These are phyloP conservation scores for Anastatus disparis DNA, from an alignment of 1,140 invertebrate genomes.

Conservation along the genomic window DNA sequence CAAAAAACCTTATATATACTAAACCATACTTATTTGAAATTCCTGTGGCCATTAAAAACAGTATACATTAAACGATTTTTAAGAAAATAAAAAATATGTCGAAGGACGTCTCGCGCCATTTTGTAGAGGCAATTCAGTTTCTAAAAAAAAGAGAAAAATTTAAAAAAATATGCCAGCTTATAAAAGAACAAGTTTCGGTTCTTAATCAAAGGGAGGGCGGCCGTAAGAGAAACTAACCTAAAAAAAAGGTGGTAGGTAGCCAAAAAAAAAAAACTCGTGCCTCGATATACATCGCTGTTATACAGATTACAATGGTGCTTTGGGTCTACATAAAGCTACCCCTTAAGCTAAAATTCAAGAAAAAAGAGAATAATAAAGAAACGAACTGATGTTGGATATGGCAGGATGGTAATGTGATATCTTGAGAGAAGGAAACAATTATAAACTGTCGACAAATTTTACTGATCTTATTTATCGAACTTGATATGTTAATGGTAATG, in stretches of 20 bases:
- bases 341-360: background rate
- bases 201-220: slow-evolving; percentile 11
- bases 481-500: too few species aligned
- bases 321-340: too few species aligned
- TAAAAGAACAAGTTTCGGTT: slow-evolving; percentile 17
- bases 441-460: too few species aligned
- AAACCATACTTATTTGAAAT: slow-evolving; percentile 37
- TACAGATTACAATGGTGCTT: slow-evolving; percentile 27
- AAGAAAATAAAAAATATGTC: too few species aligned
- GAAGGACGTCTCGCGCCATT: slow-evolving; percentile 7
- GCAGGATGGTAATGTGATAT: background rate
- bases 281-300: slow-evolving; percentile 7
- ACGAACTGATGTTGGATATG: background rate
- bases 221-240: too few species aligned
- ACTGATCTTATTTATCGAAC: too few species aligned
- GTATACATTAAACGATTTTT: background rate
- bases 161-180: too few species aligned
- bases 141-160: background rate
- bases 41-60: slow-evolving; percentile 12
- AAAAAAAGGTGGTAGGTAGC: slow-evolving; percentile 23
- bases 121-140: background rate
- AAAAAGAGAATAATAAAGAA: background rate
- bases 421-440: background rate
- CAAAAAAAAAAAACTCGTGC: background rate
- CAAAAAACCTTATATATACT: slow-evolving; percentile 29